phyloP scores from a whole-genome alignment of 2,797 vertebrate species.

The Peromyscus eremicus region DNA sequence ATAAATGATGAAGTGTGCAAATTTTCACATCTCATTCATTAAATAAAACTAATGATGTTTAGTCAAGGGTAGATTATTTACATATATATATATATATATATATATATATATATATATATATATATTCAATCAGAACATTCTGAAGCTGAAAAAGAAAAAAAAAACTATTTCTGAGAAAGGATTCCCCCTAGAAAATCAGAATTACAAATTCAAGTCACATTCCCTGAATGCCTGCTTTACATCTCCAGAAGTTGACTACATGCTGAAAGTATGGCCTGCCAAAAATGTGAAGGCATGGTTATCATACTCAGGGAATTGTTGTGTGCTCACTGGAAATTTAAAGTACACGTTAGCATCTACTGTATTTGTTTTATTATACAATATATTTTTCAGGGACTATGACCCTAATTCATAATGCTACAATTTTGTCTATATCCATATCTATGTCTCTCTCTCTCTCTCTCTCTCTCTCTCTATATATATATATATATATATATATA shows the following conservation, averaged over 20 bases:
- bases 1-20: not conserved
- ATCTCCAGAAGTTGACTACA: not conserved
- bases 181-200: not conserved
- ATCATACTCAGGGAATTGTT: not conserved
- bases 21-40: not conserved
- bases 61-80: not conserved
- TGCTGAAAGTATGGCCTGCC: not conserved
- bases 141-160: not conserved
- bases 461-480: too few species aligned
- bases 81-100: not conserved
- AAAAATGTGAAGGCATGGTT: not conserved
- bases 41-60: not conserved
- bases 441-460: too few species aligned
- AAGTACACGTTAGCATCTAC: not conserved
- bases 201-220: not conserved
- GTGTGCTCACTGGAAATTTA: not conserved
- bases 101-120: not conserved
- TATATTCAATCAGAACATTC: not conserved
- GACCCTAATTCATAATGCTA: not conserved
- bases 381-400: not conserved
- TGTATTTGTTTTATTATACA: constrained; percentile 2
- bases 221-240: not conserved
- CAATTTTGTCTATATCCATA: not conserved
- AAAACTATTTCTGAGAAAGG: not conserved
- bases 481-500: not conserved